Evolutionary conservation across 2,888 invertebrate genomes (phyloP).

Genomic region (Rhamnusium bicolor): DNA sequence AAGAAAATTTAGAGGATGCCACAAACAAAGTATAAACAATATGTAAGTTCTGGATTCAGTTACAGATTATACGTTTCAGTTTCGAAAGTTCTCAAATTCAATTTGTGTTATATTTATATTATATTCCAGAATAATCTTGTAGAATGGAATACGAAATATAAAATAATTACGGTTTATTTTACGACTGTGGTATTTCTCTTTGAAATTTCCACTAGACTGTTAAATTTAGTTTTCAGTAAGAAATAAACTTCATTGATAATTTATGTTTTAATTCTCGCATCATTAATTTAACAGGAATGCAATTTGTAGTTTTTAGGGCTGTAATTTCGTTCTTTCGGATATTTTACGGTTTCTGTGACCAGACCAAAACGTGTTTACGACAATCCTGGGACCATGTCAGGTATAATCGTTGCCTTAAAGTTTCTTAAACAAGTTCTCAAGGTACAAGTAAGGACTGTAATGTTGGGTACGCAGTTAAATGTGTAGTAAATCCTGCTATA

Average conservation of each 20-base stretch:
- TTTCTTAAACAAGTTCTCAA: slow-evolving; percentile 18
- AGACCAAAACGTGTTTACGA: slow-evolving; percentile 43
- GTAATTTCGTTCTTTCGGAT: slow-evolving; percentile 43
- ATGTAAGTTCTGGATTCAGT: not conserved
- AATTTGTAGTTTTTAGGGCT: slow-evolving; percentile 42
- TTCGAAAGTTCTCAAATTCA: not conserved
- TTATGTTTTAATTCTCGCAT: slow-evolving; percentile 52
- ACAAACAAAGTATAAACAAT: not conserved
- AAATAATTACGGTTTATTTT: not conserved
- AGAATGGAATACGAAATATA: not conserved
- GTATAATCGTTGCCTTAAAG: slow-evolving; percentile 26
- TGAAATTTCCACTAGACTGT: not conserved
- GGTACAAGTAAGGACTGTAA: not conserved
- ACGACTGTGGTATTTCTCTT: not conserved
- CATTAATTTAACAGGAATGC: slow-evolving; percentile 49
- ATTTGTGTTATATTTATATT: not conserved
- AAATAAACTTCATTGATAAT: slow-evolving; percentile 41
- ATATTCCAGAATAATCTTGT: not conserved
- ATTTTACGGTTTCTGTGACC: slow-evolving; percentile 45
- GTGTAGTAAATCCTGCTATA: slow-evolving; percentile 19
- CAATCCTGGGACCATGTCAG: slow-evolving; percentile 25
- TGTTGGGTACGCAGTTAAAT: not conserved
- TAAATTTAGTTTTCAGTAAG: not conserved
- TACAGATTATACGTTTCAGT: not conserved
- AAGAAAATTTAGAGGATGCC: not conserved